Evolutionary conservation across 2,888 invertebrate genomes (phyloP), one percentile per base, ranked within the genome.

Genomic region (Cremastobaeus sp.): DNA sequence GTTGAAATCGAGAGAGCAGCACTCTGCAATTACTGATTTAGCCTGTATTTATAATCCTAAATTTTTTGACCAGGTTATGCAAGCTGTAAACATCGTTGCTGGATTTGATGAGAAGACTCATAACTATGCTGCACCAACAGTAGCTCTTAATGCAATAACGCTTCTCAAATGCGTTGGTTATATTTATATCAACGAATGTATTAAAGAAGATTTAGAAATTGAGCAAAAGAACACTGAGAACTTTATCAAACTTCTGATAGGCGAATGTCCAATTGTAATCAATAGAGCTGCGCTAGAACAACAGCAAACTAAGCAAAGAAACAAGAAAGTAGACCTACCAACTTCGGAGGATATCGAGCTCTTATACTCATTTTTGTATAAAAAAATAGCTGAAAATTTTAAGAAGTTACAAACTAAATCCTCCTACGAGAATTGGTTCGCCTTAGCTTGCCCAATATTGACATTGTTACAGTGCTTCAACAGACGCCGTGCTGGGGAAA

Each of bases 281-380:
- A 59, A 59, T 18, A 59, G 47, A 21, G 3, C 4, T 6, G 59
- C 35, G 1, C 15, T n/a, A 3, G 28, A 59, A 6, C 47, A 59
- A 15, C 35, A 45, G 35, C 47, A 47, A 28, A 5, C 18, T 12
- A 4, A 9, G 1, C 34, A 35, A 14, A 34, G 35, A 1, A 1
- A 20, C 8, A 20, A 21, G 14, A 50, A 50, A 35, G n/a, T 35
- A 8, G 8, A 2, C 8, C 14, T 50, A 2, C 35, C 50, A 1
- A 12, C 1, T 1, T 18, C 30, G 12, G 41, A 39, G 0, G 55
- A 39, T 15, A 41, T 41, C 17, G 32, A 43, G 32, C 15, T n/a
- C 12, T 20, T 55, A 30, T 18, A 39, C 4, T 12, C 41, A 1
- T 35, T 12, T 17, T 18, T 52, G 14, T 17, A 43, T 28, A 5